Percentiles rank a stretch among this genome's conserved stretches.
phyloP scores from a whole-genome alignment of 2,797 vertebrate species.

The Lemur catta region DNA sequence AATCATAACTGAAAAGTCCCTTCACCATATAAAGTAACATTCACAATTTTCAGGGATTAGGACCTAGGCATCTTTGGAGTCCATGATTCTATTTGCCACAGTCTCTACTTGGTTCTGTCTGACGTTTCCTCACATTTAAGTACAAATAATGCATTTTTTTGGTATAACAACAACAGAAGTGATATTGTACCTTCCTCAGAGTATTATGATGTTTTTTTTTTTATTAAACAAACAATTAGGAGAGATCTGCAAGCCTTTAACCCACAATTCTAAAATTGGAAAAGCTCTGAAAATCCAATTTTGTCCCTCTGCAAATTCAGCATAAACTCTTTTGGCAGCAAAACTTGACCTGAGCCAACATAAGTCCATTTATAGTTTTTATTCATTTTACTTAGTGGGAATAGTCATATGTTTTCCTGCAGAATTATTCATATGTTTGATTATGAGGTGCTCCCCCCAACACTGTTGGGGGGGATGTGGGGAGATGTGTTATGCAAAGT shows the following conservation, averaged over 20 bases:
- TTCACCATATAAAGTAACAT: not conserved
- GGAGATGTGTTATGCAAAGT: not conserved
- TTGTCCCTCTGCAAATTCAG: not conserved
- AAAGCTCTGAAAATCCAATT: not conserved
- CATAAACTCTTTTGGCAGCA: not conserved
- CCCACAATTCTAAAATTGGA: not conserved
- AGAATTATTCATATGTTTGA: not conserved
- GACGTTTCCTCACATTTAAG: not conserved
- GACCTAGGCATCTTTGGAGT: not conserved
- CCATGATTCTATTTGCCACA: not conserved
- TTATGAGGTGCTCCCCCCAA: not conserved
- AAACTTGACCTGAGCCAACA: not conserved
- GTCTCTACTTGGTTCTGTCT: not conserved
- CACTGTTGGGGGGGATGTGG: too few relatives aligned
- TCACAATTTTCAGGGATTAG: not conserved
- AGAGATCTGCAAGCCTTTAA: not conserved
- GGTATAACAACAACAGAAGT: not conserved
- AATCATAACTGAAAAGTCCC: not conserved
- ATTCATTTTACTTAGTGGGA: not conserved
- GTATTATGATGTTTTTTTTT: not conserved
- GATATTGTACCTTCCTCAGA: not conserved
- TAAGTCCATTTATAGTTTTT: not conserved
- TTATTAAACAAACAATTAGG: not conserved
- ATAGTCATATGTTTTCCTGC: not conserved
- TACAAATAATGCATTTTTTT: not conserved